Base-by-base conservation (phyloP, 2,113 vertebrate genomes). In the Thryonomys swinderianus region DNA sequence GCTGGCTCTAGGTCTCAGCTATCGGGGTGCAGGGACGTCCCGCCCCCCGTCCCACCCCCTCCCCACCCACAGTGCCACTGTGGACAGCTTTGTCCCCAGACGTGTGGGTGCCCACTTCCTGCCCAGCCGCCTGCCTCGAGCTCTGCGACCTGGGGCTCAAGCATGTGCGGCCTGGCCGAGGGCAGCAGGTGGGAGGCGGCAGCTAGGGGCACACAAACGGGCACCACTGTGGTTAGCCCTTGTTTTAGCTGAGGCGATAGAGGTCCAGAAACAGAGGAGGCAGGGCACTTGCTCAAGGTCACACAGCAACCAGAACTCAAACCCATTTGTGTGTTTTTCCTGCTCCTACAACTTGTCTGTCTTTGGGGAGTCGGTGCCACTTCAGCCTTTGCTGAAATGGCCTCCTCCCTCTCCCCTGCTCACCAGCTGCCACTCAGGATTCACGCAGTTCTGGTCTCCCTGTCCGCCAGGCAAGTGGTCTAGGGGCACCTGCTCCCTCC, bases 41-140 rank as follows among this genome's bases (percentile, higher is more conserved):
- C 55, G 37, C 48, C 48, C 48, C 96, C 96, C 85, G 96, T 76
- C 91, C 48, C 42, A 27, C 61, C 78, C 67, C 40, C 34, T 59
- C 74, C 25, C 62, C 51, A 5, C 71, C 85, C 88, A 59, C 55
- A 55, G 57, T 42, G 53, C 85, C 62, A 93, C 96, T 85, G 64
- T 34, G 57, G 62, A 18, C 76, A 1, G 20, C 85, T 34, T 67
- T 95, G 93, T 97, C 86, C 93, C 91, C 37, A 10, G 61, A 51
- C 48, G 48, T 51, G 48, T 51, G 48, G 10, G 48, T 51, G 48
- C 48, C 48, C 48, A 51, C 73, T 37, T 74, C 61, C 55, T 32
- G 12, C 13, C 53, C 82, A 0, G 27, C 87, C 17, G n/a, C 40
- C 55, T 0, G 10, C 37, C 10, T 55, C 37, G 73, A 7, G 55